Evolutionary conservation across 2,888 invertebrate species (phyloP).

Genomic region (Parascotia fuliginaria): DNA sequence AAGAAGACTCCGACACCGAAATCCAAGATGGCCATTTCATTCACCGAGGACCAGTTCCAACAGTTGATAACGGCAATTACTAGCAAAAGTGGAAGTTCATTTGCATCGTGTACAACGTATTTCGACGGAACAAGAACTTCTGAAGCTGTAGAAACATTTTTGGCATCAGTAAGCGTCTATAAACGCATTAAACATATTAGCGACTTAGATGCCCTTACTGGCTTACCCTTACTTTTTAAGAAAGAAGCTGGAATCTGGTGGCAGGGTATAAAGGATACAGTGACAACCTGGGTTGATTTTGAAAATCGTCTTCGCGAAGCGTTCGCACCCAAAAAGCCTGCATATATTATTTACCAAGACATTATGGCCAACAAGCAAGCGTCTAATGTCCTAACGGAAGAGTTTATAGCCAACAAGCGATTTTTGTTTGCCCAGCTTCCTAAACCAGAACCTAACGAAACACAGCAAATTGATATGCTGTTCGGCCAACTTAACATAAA

Average conservation of each 20-base stretch:
- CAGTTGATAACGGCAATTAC: constrained; percentile 6
- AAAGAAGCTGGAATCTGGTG: constrained; percentile 12
- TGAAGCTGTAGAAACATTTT: constrained; percentile 7
- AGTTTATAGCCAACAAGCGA: constrained; percentile 14
- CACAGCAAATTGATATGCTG: constrained; percentile 10
- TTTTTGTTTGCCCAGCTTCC: constrained; percentile 6
- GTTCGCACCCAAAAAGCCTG: constrained; percentile 18
- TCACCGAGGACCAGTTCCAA: constrained; percentile 7
- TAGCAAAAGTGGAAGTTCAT: constrained; percentile 1
- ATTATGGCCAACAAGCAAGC: constrained; percentile 13
- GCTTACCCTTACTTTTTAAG: constrained; percentile 4
- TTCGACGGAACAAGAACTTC: constrained; percentile 6
- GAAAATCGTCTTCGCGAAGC: constrained; percentile 12
- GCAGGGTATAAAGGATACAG: constrained; percentile 10
- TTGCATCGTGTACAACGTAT: constrained; percentile 7
- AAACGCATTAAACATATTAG: constrained; percentile 7
- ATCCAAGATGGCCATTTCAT: constrained; percentile 6
- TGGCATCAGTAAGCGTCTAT: constrained; percentile 10
- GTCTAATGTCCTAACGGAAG: constrained; percentile 9
- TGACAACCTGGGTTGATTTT: constrained; percentile 15
- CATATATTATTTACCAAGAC: constrained; percentile 20
- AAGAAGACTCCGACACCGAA: too few relatives aligned
- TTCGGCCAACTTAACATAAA: constrained; percentile 12
- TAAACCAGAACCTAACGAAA: constrained; percentile 2
- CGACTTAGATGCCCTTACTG: constrained; percentile 3